Percentiles rank a stretch among this genome's conserved stretches.
These are phyloP conservation scores for Megaceryle torquata DNA, from an alignment of 2,113 vertebrate genomes.

Conservation along the genomic window DNA sequence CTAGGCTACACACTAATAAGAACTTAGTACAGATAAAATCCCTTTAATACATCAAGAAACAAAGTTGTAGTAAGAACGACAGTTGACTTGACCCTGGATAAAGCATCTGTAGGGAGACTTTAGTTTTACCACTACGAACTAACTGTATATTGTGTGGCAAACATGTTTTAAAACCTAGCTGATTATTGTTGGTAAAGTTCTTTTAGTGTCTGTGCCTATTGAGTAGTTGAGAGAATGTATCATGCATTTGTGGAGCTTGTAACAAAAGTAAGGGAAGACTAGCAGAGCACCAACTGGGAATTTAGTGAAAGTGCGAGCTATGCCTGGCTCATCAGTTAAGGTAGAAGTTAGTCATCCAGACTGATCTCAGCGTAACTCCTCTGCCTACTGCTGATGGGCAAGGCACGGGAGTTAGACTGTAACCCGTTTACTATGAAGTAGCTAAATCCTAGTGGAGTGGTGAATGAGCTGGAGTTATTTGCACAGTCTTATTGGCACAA, in stretches of 20 bases:
- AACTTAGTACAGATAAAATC: neutral
- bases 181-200: neutral
- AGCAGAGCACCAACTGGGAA: neutral
- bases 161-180: neutral
- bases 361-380: neutral
- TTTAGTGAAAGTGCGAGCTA: neutral
- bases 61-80: neutral
- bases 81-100: neutral
- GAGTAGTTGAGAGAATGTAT: neutral
- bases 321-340: neutral
- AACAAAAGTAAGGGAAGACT: neutral
- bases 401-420: neutral
- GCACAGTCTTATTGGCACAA: neutral
- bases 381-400: neutral
- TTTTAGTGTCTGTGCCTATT: neutral
- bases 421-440: neutral
- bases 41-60: slow-evolving; percentile 1
- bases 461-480: neutral
- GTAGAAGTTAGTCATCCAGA: neutral
- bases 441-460: neutral
- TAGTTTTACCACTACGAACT: neutral
- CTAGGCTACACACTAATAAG: slow-evolving; percentile 8
- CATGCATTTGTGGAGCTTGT: neutral
- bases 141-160: neutral
- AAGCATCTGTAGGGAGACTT: neutral